Evolutionary conservation across 2,113 vertebrate species (phyloP).

Genomic region (Stegastes partitus): DNA sequence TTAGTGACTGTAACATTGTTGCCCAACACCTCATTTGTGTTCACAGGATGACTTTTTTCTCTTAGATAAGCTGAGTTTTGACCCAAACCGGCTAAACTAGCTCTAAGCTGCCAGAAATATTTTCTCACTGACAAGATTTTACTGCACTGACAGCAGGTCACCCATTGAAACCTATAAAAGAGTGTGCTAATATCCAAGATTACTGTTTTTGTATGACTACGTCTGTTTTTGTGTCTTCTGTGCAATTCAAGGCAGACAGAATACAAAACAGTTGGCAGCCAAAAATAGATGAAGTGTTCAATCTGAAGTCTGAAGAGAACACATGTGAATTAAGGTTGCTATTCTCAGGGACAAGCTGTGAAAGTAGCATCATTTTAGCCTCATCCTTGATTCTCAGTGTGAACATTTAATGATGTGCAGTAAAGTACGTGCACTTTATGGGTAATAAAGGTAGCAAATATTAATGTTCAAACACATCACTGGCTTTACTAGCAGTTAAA

Average conservation of each 20-base stretch:
- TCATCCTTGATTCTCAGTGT: background rate
- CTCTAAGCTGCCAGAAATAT: background rate
- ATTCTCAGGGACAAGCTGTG: background rate
- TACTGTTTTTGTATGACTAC: no score
- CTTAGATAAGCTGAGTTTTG: background rate
- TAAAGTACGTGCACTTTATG: background rate
- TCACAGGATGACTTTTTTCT: background rate
- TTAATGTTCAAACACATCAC: no score
- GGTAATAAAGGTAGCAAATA: no score
- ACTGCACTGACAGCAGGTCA: background rate
- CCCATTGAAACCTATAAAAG: no score
- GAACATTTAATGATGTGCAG: background rate
- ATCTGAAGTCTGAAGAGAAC: background rate
- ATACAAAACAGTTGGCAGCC: conserved; percentile 9
- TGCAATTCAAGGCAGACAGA: background rate
- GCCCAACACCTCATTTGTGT: background rate
- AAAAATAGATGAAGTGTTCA: conserved; percentile 35
- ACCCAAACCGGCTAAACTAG: conserved; percentile 22
- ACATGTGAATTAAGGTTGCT: background rate
- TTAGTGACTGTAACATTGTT: background rate
- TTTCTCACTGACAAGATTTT: background rate
- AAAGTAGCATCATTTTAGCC: background rate
- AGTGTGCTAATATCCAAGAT: no score
- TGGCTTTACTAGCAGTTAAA: background rate
- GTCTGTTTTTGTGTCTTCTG: background rate